phyloP scores from a whole-genome alignment of 2,797 vertebrate species.

The Toxotes lorentzi region DNA sequence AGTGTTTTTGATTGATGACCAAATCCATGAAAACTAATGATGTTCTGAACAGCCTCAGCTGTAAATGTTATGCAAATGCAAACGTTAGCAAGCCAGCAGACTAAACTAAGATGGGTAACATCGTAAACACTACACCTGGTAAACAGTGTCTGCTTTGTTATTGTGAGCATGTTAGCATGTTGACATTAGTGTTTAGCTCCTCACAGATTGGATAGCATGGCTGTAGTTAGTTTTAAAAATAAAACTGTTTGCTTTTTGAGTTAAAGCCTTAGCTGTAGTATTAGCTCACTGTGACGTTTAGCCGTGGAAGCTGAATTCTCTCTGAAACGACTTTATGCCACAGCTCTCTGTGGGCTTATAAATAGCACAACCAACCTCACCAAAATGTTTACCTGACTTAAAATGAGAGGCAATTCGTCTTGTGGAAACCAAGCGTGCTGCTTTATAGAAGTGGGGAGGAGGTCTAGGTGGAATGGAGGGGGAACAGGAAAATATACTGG shows the following conservation, averaged over 20 bases:
- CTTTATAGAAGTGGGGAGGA: slow-evolving; percentile 2
- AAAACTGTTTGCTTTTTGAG: background rate
- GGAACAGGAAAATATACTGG: slow-evolving; percentile 34
- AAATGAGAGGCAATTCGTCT: slow-evolving; percentile 65
- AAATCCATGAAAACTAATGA: background rate
- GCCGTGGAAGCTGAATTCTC: slow-evolving; percentile 23
- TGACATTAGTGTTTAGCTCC: background rate
- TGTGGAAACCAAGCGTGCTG: slow-evolving; percentile 47
- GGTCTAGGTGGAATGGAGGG: slow-evolving; percentile 17
- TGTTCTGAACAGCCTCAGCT: too few relatives aligned
- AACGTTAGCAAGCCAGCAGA: background rate
- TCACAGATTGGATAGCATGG: background rate
- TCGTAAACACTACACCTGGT: background rate
- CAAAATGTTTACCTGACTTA: slow-evolving; percentile 67
- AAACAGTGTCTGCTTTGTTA: background rate
- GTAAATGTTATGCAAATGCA: too few relatives aligned
- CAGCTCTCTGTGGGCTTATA: slow-evolving; percentile 56
- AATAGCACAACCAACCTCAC: slow-evolving; percentile 59
- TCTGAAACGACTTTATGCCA: slow-evolving; percentile 47
- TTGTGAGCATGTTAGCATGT: background rate
- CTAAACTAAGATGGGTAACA: background rate
- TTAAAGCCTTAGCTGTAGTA: slow-evolving; percentile 10
- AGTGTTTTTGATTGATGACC: too few relatives aligned
- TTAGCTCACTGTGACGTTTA: slow-evolving; percentile 35
- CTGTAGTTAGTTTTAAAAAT: background rate